Base-by-base conservation (phyloP, 1,140 invertebrate species). In the Drosophila sp. region DNA sequence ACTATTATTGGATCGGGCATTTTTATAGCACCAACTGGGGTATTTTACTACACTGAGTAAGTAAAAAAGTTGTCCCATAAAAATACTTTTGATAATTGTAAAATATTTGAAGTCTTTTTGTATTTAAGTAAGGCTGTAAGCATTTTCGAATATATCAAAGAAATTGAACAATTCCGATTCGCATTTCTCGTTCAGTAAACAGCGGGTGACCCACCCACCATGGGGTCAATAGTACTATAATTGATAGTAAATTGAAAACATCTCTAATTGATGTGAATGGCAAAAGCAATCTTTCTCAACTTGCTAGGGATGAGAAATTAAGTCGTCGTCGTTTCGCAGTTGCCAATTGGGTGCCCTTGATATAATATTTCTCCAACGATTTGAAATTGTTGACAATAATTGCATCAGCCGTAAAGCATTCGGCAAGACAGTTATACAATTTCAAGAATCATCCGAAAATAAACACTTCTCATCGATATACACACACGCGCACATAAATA, bases 1-100 rank as follows among this genome's bases (percentile, higher is more conserved):
- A 96, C 95, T 16, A 97, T 97, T 78, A 96, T 97, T 66, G 96
- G 96, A 9, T 96, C 96, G 34, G 96, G 96, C 48, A 97, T 97
- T 69, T 97, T 97, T 90, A 95, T 97, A 74, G 95, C 96, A 18
- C 96, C 96, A 4, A 94, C 95, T 32, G 95, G 94, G 57, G 95
- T 96, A 14, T 95, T 94, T 79, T 48, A 83, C 8, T 93, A 94
- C 69, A 95, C 94, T 7, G 93, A 93, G 94, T 94, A 80, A 94
- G 94, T 92, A 72, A 7, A 4, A n/a, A 14, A 13, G 1, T 29
- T 50, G 1, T 32, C 11, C n/a, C n/a, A n/a, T n/a, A n/a, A n/a
- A n/a, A n/a, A n/a, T n/a, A n/a, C n/a, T n/a, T n/a, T n/a, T n/a
- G n/a, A n/a, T n/a, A n/a, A n/a, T n/a, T n/a, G 27, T 29, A 6